A percentile compares a stretch with the other conserved stretches of the same genome.
These are phyloP conservation scores for Gastrophryne carolinensis DNA, from an alignment of 2,797 vertebrate genomes.

Conservation along the genomic window DNA sequence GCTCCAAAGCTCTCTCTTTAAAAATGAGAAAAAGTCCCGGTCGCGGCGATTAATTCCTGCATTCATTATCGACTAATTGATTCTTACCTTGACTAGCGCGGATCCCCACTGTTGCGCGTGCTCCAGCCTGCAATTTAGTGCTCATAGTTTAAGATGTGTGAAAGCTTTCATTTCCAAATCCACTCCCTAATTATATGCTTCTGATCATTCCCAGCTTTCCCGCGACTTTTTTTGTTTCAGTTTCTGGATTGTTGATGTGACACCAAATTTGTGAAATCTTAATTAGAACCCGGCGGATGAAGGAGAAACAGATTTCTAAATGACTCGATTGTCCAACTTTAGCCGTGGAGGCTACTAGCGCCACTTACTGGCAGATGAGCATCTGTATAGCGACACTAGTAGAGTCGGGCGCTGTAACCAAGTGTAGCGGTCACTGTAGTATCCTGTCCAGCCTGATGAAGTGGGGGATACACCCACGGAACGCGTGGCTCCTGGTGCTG, in stretches of 20 bases:
- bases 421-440: too few relatives aligned
- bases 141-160: not conserved
- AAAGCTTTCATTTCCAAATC: conserved; percentile 16
- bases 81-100: not conserved
- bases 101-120: not conserved
- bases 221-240: not conserved
- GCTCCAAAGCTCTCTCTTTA: not conserved
- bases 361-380: too few relatives aligned
- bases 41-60: not conserved
- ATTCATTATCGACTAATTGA: conserved; percentile 8
- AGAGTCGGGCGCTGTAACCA: too few relatives aligned
- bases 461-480: too few relatives aligned
- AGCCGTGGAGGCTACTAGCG: too few relatives aligned
- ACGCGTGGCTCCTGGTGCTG: too few relatives aligned
- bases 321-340: too few relatives aligned
- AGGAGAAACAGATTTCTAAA: too few relatives aligned
- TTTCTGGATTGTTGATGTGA: not conserved
- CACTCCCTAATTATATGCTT: conserved; percentile 25
- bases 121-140: not conserved
- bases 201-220: conserved; percentile 5
- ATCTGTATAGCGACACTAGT: too few relatives aligned
- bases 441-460: too few relatives aligned
- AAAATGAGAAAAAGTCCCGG: not conserved
- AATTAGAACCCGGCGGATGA: conserved; percentile 7
- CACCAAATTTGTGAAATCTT: conserved; percentile 20